Evolutionary conservation across 1,140 invertebrate species (phyloP).

Genomic region (Drosophila santomea): DNA sequence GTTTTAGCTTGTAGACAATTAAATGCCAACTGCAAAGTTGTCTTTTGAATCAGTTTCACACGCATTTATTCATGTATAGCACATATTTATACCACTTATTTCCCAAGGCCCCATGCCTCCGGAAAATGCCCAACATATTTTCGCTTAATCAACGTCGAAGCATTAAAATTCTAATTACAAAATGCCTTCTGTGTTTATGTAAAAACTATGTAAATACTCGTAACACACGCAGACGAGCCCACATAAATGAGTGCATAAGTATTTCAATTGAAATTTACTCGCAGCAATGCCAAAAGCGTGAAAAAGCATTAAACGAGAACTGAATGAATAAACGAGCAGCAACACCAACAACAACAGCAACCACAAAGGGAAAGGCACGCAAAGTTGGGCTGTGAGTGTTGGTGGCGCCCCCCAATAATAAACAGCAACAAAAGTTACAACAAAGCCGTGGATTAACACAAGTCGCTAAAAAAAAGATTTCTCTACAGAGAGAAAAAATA

Average conservation of each 20-base stretch:
- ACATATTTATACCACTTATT: slow-evolving; percentile 1
- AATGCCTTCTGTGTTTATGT: slow-evolving; percentile 57
- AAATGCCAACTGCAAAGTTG: neutral
- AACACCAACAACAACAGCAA: slow-evolving; percentile 1
- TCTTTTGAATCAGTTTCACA: neutral
- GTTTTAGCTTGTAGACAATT: slow-evolving; percentile 13
- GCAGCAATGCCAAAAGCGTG: slow-evolving; percentile 49
- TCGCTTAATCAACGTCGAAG: slow-evolving; percentile 31
- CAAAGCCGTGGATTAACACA: slow-evolving; percentile 28
- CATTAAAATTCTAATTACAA: slow-evolving; percentile 67
- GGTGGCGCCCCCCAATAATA: slow-evolving; percentile 37
- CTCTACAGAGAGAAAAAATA: slow-evolving; percentile 5
- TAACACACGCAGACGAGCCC: slow-evolving; percentile 8
- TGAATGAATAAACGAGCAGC: slow-evolving; percentile 55
- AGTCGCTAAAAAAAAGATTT: slow-evolving; percentile 44
- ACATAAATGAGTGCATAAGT: slow-evolving; percentile 32
- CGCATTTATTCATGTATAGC: neutral
- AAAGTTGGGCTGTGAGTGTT: slow-evolving; percentile 20
- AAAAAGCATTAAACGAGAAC: slow-evolving; percentile 51
- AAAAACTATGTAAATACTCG: slow-evolving; percentile 55
- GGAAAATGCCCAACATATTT: slow-evolving; percentile 46
- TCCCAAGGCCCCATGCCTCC: slow-evolving; percentile 11
- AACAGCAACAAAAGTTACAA: slow-evolving; percentile 48
- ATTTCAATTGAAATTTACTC: slow-evolving; percentile 42
- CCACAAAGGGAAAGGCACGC: slow-evolving; percentile 43